These are phyloP conservation scores for Gavia stellata DNA, from an alignment of 2,113 vertebrate genomes.

Conservation along the genomic window DNA sequence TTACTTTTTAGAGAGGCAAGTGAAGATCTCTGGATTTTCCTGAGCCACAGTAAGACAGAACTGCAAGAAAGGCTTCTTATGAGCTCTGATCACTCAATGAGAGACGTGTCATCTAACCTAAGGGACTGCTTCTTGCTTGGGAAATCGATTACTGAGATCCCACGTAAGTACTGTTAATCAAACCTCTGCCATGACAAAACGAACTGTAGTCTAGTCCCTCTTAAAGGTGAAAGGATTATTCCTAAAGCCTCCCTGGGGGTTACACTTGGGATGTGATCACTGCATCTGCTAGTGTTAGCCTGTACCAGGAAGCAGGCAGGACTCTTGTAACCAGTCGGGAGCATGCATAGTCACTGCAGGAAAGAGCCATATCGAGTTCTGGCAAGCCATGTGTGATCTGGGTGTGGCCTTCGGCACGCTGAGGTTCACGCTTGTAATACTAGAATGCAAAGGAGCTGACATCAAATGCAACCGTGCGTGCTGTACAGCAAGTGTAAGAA, in stretches of 20 bases:
- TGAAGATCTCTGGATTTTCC: neutral
- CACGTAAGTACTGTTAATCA: neutral
- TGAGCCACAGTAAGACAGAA: neutral
- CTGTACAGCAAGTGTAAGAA: neutral
- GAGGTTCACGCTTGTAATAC: rapidly evolving
- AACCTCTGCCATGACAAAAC: neutral
- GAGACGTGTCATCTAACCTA: neutral
- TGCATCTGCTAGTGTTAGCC: neutral
- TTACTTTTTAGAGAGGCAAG: neutral
- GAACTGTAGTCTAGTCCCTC: neutral
- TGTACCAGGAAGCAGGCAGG: neutral
- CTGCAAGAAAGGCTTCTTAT: neutral
- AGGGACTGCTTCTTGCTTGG: neutral
- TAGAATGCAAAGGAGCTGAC: neutral
- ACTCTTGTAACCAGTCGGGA: rapidly evolving
- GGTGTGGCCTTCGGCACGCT: neutral
- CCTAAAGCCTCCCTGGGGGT: neutral
- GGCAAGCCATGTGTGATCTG: neutral
- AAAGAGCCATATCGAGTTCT: neutral
- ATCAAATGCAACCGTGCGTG: neutral
- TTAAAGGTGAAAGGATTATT: neutral
- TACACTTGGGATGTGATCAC: neutral
- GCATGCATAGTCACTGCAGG: rapidly evolving
- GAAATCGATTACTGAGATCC: neutral
- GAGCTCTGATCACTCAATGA: neutral